phyloP scores from a whole-genome alignment of 2,113 vertebrate genomes.

The Pungitius pungitius region DNA sequence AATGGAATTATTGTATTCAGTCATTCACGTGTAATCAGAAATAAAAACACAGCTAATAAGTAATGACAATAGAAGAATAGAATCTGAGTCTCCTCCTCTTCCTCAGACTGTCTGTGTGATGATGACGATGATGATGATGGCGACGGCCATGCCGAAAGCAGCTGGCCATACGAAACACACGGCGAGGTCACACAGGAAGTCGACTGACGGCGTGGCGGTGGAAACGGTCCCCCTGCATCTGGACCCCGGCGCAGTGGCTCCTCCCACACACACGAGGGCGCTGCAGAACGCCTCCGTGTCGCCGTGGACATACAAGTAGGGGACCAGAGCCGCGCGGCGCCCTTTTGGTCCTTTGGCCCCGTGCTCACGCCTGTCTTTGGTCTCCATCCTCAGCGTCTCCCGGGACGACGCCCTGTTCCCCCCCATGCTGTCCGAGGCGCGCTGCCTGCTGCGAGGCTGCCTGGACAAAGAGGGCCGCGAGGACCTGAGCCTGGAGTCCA shows the following conservation, averaged over 20 bases:
- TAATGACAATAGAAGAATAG: background rate
- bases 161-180: background rate
- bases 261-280: background rate
- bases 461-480: constrained; percentile 71
- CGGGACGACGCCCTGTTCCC: constrained; percentile 64
- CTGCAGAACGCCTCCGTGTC: constrained; percentile 77
- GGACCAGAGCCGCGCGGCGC: too few species aligned
- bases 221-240: constrained; percentile 65
- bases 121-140: constrained; percentile 35
- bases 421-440: constrained; percentile 71
- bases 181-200: background rate
- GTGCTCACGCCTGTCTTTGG: background rate
- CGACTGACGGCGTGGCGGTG: accelerated
- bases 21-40: too few species aligned
- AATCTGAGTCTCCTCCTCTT: constrained; percentile 4
- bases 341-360: too few species aligned
- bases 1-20: background rate
- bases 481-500: constrained; percentile 80
- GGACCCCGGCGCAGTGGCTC: constrained; percentile 29
- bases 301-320: constrained; percentile 79
- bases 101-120: constrained; percentile 46
- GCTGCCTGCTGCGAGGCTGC: constrained; percentile 83
- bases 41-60: too few species aligned
- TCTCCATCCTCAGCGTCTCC: constrained; percentile 31
- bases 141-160: background rate